Evolutionary conservation across 1,140 invertebrate genomes (phyloP).

Genomic region (Kradibia gibbosae): DNA sequence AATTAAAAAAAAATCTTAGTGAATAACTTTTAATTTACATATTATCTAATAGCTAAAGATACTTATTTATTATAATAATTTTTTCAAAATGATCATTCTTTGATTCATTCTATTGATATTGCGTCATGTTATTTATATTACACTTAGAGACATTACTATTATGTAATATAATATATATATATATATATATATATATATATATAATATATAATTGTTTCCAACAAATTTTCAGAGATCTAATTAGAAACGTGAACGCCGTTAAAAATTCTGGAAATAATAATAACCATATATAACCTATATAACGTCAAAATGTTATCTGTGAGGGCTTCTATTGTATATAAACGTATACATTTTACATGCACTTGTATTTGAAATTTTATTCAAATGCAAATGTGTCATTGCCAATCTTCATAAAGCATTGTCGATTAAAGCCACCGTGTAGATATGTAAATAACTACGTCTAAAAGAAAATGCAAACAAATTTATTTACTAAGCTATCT

Average conservation of each 20-base stretch:
- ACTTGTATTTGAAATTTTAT: slow-evolving; percentile 14
- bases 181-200: no score
- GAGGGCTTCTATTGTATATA: background rate
- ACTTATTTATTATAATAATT: no score
- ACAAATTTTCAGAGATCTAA: background rate
- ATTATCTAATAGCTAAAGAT: no score
- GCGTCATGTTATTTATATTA: no score
- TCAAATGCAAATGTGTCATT: slow-evolving; percentile 37
- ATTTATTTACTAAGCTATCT: slow-evolving; percentile 14
- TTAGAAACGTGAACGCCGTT: no score
- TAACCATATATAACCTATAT: background rate
- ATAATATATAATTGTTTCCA: no score
- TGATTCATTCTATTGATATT: no score
- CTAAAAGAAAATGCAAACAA: slow-evolving; percentile 16
- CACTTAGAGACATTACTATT: no score
- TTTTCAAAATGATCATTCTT: no score
- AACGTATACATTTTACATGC: background rate
- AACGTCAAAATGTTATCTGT: background rate
- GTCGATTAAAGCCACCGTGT: slow-evolving; percentile 10
- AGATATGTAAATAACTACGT: slow-evolving; percentile 1
- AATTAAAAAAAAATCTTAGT: no score
- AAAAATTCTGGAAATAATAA: background rate
- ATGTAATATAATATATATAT: no score
- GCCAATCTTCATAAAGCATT: slow-evolving; percentile 13
- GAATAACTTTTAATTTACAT: no score